A percentile compares a stretch with the other conserved stretches of the same genome.
Conservation (phyloP, 2,797 vertebrate genomes). For the Merluccius polli region DNA sequence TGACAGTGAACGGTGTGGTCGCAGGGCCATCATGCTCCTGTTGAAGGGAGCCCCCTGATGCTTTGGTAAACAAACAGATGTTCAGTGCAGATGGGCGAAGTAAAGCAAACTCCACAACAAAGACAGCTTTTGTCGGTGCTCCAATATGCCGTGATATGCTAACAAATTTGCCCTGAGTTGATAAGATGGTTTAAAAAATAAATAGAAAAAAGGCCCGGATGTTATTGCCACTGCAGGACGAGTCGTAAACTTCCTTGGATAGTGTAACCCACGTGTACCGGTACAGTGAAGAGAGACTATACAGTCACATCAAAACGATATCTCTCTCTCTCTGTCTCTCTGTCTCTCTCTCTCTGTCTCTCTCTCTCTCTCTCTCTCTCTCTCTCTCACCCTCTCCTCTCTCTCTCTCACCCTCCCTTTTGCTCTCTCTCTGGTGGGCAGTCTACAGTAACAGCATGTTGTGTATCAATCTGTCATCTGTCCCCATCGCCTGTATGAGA, state of each 20-base stretch:
- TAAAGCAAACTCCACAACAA: slow-evolving; percentile 60
- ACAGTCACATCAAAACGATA: neutral
- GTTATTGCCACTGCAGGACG: slow-evolving; percentile 44
- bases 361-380: neutral
- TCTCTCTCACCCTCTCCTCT: neutral
- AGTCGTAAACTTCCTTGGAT: slow-evolving; percentile 58
- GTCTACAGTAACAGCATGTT: neutral
- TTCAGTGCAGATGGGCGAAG: slow-evolving; percentile 49
- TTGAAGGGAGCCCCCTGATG: slow-evolving; percentile 63
- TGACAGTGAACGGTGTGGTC: slow-evolving; percentile 39
- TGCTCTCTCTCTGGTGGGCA: neutral
- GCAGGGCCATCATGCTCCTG: slow-evolving; percentile 36
- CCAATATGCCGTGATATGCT: slow-evolving; percentile 77
- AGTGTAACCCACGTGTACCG: slow-evolving; percentile 66
- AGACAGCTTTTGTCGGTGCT: slow-evolving; percentile 66
- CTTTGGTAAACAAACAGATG: slow-evolving; percentile 68
- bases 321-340: neutral
- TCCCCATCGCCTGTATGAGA: slow-evolving; percentile 57
- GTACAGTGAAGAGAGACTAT: slow-evolving; percentile 35
- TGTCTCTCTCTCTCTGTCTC: neutral
- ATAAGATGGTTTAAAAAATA: slow-evolving; percentile 67
- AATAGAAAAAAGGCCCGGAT: slow-evolving; percentile 34
- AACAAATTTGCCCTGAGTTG: slow-evolving; percentile 66
- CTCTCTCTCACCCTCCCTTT: neutral
- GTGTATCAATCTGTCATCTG: neutral